These are phyloP conservation scores for Hirtodrosophila cameraria DNA, from an alignment of 2,888 invertebrate genomes.

Conservation along the genomic window DNA sequence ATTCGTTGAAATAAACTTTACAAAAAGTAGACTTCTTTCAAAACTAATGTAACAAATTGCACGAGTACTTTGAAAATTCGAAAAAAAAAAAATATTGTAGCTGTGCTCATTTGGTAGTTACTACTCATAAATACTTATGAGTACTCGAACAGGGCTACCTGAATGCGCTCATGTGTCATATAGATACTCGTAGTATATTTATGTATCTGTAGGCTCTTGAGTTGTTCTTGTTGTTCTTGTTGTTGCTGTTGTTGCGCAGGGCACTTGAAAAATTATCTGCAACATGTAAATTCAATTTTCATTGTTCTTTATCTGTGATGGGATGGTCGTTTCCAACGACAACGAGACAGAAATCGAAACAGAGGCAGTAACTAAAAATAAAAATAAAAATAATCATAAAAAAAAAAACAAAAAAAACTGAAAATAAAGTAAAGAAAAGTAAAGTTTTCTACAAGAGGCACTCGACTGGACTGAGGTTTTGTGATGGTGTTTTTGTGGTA, in stretches of 20 bases:
- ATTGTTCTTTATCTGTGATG: conserved; percentile 80
- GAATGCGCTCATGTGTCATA: conserved; percentile 52
- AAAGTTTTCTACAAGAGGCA: conserved; percentile 45
- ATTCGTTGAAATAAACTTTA: too few relatives aligned
- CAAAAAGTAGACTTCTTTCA: too few relatives aligned
- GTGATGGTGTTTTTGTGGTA: conserved; percentile 8
- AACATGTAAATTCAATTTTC: conserved; percentile 83
- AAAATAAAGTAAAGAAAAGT: conserved; percentile 29
- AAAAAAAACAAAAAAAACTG: too few relatives aligned
- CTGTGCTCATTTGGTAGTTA: background rate
- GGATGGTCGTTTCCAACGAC: conserved; percentile 2
- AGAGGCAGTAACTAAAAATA: conserved; percentile 70
- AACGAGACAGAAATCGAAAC: conserved; percentile 36
- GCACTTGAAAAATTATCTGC: conserved; percentile 81
- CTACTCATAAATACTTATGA: conserved; percentile 22
- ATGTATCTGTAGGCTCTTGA: conserved; percentile 42
- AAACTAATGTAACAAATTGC: too few relatives aligned
- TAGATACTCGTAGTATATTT: conserved; percentile 15
- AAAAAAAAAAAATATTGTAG: conserved; percentile 29
- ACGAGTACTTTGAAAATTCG: conserved; percentile 23
- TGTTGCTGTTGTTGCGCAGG: conserved; percentile 50
- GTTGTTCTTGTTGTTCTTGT: too few relatives aligned
- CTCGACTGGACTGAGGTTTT: conserved; percentile 43
- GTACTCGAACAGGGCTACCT: conserved; percentile 46
- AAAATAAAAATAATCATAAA: conserved; percentile 13